phyloP scores from a whole-genome alignment of 2,888 invertebrate genomes.

The Cetonia aurata region DNA sequence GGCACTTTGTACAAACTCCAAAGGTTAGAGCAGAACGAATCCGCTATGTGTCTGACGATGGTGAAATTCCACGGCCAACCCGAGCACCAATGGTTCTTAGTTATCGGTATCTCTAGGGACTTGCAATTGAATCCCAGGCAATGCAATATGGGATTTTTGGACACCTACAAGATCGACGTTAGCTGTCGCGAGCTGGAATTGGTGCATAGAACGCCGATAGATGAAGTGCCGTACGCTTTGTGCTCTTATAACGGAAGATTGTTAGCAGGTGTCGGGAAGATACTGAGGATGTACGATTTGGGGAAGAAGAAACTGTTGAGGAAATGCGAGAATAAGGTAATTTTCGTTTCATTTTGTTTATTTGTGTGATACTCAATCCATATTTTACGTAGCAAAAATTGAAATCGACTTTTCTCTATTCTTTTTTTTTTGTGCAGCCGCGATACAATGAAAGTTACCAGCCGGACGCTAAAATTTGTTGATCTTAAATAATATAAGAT shows the following conservation, averaged over 20 bases:
- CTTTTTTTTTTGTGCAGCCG: too few species aligned
- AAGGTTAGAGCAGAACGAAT: slow-evolving; percentile 94
- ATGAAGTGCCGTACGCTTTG: slow-evolving; percentile 89
- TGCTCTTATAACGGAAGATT: slow-evolving; percentile 93
- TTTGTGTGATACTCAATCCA: too few species aligned
- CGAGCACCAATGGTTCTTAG: slow-evolving; percentile 69
- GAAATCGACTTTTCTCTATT: too few species aligned
- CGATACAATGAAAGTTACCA: too few species aligned
- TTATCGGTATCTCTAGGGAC: slow-evolving; percentile 94
- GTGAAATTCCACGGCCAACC: slow-evolving; percentile 65
- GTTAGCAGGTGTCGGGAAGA: slow-evolving; percentile 92
- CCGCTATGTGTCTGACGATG: slow-evolving; percentile 90
- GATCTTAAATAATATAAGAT: too few species aligned
- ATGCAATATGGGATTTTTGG: slow-evolving; percentile 85
- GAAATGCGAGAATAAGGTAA: slow-evolving; percentile 95
- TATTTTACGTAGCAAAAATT: too few species aligned
- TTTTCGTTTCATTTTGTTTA: slow-evolving; percentile 21
- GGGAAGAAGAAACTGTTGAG: slow-evolving; percentile 96
- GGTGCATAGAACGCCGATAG: slow-evolving; percentile 92
- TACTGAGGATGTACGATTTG: slow-evolving; percentile 94
- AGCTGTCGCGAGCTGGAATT: slow-evolving; percentile 90
- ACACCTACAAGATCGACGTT: slow-evolving; percentile 85
- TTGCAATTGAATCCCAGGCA: slow-evolving; percentile 89
- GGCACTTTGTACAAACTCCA: slow-evolving; percentile 84
- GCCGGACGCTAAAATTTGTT: too few species aligned